Evolutionary conservation across 2,797 vertebrate genomes (phyloP), one percentile per base, ranked within the genome.

Genomic region (Vireo griseus): DNA sequence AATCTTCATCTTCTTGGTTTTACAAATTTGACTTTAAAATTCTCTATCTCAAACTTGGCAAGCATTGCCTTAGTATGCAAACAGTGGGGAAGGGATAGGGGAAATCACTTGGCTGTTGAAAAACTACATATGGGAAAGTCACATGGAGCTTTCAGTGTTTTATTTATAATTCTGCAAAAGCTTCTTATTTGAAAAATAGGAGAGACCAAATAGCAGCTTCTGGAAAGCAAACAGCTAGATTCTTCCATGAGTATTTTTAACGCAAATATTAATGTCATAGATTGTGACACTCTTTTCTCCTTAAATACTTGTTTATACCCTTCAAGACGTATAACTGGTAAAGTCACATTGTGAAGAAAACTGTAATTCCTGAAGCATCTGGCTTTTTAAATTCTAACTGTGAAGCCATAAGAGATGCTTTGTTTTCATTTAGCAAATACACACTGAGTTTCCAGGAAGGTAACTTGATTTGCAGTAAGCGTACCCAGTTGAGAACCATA

Each of bases 101-200:
- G 40, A 92, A 95, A 80, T 97, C 66, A 83, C 69, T 95, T 96
- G 89, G 89, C 87, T 96, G 82, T 90, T 92, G 73, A 92, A 94
- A 92, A 94, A 50, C 58, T 96, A 62, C 95, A 91, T 94, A 92
- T 85, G 86, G 87, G 54, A 86, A 94, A 93, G 86, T 95, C 89
- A 91, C 79, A 44, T 94, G 89, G 76, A 94, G 66, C 52, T 95
- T 94, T 88, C 62, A 72, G 66, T 75, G 69, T 42, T 96, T 93
- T 95, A 94, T 90, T 96, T 95, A 73, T 55, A 95, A 92, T 95
- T 94, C 66, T 91, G 87, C 79, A 94, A 95, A 86, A 76, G 76
- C 73, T 55, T 92, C 61, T 92, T 71, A 69, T 85, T 92, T 81
- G 78, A 86, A 94, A 94, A 92, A 78, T 59, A 78, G 67, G 40